Base-by-base conservation (phyloP, 2,113 vertebrate genomes). In the Albula goreensis region DNA sequence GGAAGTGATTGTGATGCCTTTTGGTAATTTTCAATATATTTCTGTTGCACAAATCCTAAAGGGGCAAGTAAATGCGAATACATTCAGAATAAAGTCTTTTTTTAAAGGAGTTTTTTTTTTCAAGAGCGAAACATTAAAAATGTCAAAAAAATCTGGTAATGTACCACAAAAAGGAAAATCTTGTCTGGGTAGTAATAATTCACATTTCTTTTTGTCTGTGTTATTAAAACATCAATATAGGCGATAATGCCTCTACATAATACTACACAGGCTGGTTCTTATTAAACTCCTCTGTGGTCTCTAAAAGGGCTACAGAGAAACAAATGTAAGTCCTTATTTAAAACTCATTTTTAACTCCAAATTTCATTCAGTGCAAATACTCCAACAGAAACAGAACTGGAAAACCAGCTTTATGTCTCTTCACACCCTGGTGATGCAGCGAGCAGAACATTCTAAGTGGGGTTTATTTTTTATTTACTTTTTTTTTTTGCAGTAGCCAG, bases 351-450 rank as follows among this genome's bases (percentile, higher is more conserved):
- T 19, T 15, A 78, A 85, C 25, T 78, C 19, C 25, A 13, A 50
- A 53, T 85, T 88, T 85, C 86, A 89, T 91, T 89, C 92, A 94
- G 94, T 94, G 93, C 95, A 95, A 94, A 22, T 74, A 31, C 91
- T 88, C 91, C 86, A 82, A 88, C 81, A 77, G 86, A 89, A 82
- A 87, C 83, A 88, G 89, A 88, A 90, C 87, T 80, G 78, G 57
- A n/a, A 80, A 85, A 41, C 31, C 84, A 85, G 60, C 60, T 63
- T 22, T 22, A 2, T 5, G 53, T 15, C 60, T 8, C 60, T 66
- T 66, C 60, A 15, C 56, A 17, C 63, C 17, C 3, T 8, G n/a
- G 19, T 70, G 63, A 22, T 13, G 63, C 13, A 70, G n/a, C 8
- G 22, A 19, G 22, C 63, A 70, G 19, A 3, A 60, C 52, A 60